Evolutionary conservation across 64 coral and sea anemone species (phyloP).

Genomic region (Pocillopora verrucosa): DNA sequence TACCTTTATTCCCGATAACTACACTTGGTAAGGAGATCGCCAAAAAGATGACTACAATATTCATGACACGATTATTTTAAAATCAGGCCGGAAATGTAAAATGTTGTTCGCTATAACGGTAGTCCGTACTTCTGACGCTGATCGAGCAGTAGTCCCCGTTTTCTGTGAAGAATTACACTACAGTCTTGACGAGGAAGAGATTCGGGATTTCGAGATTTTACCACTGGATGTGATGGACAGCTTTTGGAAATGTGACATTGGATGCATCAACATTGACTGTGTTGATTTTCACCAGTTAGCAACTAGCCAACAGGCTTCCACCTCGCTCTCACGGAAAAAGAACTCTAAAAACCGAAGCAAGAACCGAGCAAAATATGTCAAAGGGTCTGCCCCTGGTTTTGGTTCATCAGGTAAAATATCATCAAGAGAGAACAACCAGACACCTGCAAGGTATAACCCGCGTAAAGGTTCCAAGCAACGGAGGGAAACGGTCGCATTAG

Average conservation of each 20-base stretch:
- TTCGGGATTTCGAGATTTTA: constrained; percentile 25
- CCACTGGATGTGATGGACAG: constrained; percentile 15
- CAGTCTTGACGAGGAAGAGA: background rate
- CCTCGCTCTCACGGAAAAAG: constrained; percentile 4
- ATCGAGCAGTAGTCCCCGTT: background rate
- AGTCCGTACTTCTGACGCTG: background rate
- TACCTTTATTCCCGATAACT: too few relatives aligned
- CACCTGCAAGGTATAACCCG: background rate
- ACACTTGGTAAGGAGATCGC: too few relatives aligned
- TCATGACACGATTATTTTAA: too few relatives aligned
- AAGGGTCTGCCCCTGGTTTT: background rate
- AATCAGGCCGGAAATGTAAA: too few relatives aligned
- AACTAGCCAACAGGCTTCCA: background rate
- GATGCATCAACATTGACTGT: constrained; percentile 6
- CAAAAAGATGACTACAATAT: too few relatives aligned
- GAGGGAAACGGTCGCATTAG: constrained; percentile 10
- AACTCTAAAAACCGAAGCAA: constrained; percentile 4
- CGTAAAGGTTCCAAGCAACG: background rate
- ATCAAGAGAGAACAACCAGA: background rate
- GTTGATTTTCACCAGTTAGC: constrained; percentile 11
- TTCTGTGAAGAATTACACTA: background rate
- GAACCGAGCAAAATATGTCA: background rate
- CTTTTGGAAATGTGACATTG: constrained; percentile 21
- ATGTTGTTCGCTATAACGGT: too few relatives aligned
- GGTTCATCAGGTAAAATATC: background rate